These are phyloP conservation scores for Drosophila lacicola DNA, from an alignment of 2,888 invertebrate genomes.

Conservation along the genomic window DNA sequence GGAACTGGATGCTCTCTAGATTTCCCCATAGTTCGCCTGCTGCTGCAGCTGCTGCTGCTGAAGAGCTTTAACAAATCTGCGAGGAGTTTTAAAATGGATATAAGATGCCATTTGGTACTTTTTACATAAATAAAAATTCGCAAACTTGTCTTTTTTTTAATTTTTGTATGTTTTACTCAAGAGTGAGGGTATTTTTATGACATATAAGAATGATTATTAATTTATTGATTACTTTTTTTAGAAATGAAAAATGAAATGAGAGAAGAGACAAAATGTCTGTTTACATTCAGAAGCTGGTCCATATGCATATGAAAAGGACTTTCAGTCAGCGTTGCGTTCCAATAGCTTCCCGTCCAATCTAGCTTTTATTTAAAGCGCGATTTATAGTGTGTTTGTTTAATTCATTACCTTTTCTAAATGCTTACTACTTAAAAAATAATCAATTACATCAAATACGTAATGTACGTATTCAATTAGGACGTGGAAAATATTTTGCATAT, in stretches of 20 bases:
- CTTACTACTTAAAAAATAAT: too few relatives aligned
- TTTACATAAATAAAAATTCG: slow-evolving; percentile 5
- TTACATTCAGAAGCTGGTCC: slow-evolving; percentile 11
- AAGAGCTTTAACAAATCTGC: background rate
- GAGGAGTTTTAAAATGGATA: slow-evolving; percentile 3
- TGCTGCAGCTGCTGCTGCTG: slow-evolving; percentile 4
- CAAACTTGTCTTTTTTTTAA: background rate
- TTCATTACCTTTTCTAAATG: background rate
- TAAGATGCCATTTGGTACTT: slow-evolving; percentile 9
- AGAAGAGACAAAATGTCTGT: slow-evolving; percentile 21
- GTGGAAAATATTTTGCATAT: too few relatives aligned
- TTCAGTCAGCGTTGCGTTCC: background rate
- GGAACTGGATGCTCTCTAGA: slow-evolving; percentile 56
- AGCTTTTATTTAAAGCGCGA: background rate
- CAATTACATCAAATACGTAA: too few relatives aligned
- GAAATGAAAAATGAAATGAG: slow-evolving; percentile 11
- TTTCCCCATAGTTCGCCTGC: slow-evolving; percentile 66
- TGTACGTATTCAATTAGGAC: too few relatives aligned
- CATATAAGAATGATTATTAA: background rate
- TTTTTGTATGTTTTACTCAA: background rate
- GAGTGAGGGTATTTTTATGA: slow-evolving; percentile 20
- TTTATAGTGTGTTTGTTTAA: background rate
- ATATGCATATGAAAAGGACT: background rate
- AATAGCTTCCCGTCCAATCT: background rate
- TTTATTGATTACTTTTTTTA: slow-evolving; percentile 35